Percentiles rank a stretch among this genome's conserved stretches.
Evolutionary conservation across 2,797 vertebrate genomes (phyloP).

Genomic region (Echiichthys vipera): DNA sequence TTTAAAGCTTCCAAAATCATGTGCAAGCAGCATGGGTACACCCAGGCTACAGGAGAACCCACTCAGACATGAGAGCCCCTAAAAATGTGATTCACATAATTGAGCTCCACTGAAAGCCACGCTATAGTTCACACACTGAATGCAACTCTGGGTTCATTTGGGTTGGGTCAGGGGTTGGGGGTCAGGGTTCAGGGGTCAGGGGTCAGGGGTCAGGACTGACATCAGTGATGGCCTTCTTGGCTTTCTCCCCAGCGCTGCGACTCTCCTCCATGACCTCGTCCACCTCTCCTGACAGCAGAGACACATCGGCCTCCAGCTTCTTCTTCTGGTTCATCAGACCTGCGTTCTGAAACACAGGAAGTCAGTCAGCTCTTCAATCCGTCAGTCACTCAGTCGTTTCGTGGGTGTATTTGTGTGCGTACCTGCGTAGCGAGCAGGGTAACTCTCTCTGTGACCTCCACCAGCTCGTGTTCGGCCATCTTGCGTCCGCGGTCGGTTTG

Average conservation of each 20-base stretch:
- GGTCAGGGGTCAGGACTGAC: constrained; percentile 55
- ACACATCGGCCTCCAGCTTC: constrained; percentile 73
- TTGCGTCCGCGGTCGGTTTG: constrained; percentile 89
- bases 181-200: background rate
- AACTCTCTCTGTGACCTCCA: constrained; percentile 88
- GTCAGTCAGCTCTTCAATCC: background rate
- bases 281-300: constrained; percentile 61
- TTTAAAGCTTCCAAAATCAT: no score
- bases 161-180: background rate
- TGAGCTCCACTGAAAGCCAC: no score
- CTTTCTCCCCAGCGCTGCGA: constrained; percentile 62
- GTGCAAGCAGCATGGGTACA: no score
- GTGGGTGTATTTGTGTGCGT: no score
- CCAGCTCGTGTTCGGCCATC: constrained; percentile 90
- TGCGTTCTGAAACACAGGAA: constrained; percentile 43
- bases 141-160: background rate
- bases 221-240: constrained; percentile 76
- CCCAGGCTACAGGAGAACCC: no score
- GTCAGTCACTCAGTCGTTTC: no score
- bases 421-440: constrained; percentile 90
- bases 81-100: no score
- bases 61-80: no score
- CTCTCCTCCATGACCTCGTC: constrained; percentile 67
- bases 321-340: constrained; percentile 68
- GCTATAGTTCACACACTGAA: no score